A percentile compares a stretch with the other conserved stretches of the same genome.
Evolutionary conservation across 2,888 invertebrate species (phyloP).

Genomic region (Volucella bombylans): DNA sequence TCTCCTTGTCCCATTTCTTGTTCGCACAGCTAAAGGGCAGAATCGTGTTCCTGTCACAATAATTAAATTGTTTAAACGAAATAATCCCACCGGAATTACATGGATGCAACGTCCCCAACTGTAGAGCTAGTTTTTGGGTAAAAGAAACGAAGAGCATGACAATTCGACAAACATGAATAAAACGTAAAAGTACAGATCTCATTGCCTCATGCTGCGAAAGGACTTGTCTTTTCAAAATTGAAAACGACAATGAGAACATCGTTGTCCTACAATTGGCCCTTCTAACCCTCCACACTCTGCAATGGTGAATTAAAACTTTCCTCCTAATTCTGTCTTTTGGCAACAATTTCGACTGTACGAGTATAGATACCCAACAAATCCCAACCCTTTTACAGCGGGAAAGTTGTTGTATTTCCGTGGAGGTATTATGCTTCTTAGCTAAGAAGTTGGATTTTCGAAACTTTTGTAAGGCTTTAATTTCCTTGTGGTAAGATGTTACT

Average conservation of each 20-base stretch:
- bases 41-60: constrained; percentile 63
- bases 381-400: not conserved
- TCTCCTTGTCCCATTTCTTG: too few species aligned
- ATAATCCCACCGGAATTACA: constrained; percentile 61
- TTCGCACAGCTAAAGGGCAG: constrained; percentile 8
- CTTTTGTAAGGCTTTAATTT: constrained; percentile 65
- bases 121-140: constrained; percentile 32
- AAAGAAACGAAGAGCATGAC: constrained; percentile 37
- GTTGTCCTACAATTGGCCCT: constrained; percentile 20
- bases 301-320: constrained; percentile 51
- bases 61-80: constrained; percentile 67
- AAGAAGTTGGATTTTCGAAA: constrained; percentile 42
- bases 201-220: constrained; percentile 8
- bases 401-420: not conserved
- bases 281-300: constrained; percentile 11
- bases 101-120: constrained; percentile 45
- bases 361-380: not conserved
- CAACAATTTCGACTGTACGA: not conserved
- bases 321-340: constrained; percentile 11
- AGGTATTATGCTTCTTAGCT: constrained; percentile 25
- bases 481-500: constrained; percentile 63
- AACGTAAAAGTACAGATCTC: constrained; percentile 47
- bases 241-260: constrained; percentile 51
- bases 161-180: constrained; percentile 54
- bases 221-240: constrained; percentile 44